Evolutionary conservation across 2,888 invertebrate genomes (phyloP).

Genomic region (Scotopteryx bipunctaria): DNA sequence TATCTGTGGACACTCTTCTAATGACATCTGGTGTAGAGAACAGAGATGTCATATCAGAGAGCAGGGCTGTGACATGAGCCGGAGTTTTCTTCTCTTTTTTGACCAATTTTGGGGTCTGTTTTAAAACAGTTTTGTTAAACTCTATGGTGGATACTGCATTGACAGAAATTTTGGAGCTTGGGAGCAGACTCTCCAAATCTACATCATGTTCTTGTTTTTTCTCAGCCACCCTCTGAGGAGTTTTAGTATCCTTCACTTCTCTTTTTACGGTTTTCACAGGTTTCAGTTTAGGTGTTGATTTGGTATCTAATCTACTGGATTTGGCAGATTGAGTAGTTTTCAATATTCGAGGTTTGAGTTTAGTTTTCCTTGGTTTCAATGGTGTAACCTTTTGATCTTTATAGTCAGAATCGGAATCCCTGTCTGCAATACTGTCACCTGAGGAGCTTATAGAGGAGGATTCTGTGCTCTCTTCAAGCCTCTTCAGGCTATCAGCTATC

Average conservation of each 20-base stretch:
- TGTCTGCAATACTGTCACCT: slow-evolving; percentile 83
- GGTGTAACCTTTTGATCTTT: slow-evolving; percentile 72
- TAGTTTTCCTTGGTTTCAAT: slow-evolving; percentile 58
- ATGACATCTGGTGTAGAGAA: slow-evolving; percentile 92
- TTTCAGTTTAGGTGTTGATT: slow-evolving; percentile 61
- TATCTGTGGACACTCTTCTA: slow-evolving; percentile 84
- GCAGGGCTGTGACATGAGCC: slow-evolving; percentile 80
- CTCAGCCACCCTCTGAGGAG: slow-evolving; percentile 53
- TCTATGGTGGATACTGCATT: slow-evolving; percentile 45
- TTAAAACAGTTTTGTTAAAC: slow-evolving; percentile 67
- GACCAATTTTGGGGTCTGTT: slow-evolving; percentile 64
- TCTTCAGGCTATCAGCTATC: slow-evolving; percentile 54
- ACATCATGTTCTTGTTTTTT: slow-evolving; percentile 50
- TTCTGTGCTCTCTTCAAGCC: slow-evolving; percentile 78
- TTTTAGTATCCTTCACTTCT: slow-evolving; percentile 65
- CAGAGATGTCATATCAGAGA: slow-evolving; percentile 86
- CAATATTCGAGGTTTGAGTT: slow-evolving; percentile 70
- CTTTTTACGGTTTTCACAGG: slow-evolving; percentile 58
- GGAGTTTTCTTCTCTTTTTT: slow-evolving; percentile 84
- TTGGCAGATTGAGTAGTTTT: slow-evolving; percentile 56
- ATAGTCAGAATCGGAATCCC: slow-evolving; percentile 85
- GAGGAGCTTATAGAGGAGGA: slow-evolving; percentile 75
- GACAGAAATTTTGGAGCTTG: slow-evolving; percentile 50
- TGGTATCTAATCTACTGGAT: slow-evolving; percentile 57
- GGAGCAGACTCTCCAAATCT: slow-evolving; percentile 56